Conservation (phyloP, 2,797 vertebrate genomes). For the Salarias fasciatus region DNA sequence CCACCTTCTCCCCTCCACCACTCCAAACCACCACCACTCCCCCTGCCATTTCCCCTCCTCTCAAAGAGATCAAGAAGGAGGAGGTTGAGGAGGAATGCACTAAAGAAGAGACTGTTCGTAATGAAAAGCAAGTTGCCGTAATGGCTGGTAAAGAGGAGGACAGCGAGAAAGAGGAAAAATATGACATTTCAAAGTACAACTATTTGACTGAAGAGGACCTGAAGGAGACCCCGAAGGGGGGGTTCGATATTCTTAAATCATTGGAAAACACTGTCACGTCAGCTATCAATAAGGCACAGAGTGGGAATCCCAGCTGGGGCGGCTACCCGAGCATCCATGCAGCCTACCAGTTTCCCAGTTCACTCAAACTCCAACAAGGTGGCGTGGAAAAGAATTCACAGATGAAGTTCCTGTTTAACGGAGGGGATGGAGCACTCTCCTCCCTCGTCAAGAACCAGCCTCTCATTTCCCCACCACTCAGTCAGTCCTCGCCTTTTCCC, state of each 20-base stretch:
- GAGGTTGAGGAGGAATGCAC: slow-evolving; percentile 85
- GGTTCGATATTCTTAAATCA: slow-evolving; percentile 97
- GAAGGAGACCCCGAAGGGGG: slow-evolving; percentile 95
- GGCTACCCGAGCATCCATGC: slow-evolving; percentile 99
- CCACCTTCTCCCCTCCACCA: slow-evolving; percentile 89
- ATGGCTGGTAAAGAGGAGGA: slow-evolving; percentile 68
- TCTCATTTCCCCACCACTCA: slow-evolving; percentile 87
- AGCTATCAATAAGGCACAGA: slow-evolving; percentile 98
- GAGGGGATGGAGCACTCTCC: slow-evolving; percentile 77
- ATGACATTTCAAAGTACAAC: slow-evolving; percentile 91
- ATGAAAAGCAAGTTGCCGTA: slow-evolving; percentile 78
- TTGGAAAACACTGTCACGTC: slow-evolving; percentile 97
- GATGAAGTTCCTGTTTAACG: slow-evolving; percentile 88
- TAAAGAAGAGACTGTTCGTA: slow-evolving; percentile 78
- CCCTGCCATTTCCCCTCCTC: slow-evolving; percentile 82
- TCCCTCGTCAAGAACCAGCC: slow-evolving; percentile 88
- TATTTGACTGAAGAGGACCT: slow-evolving; percentile 97
- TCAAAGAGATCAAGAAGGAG: slow-evolving; percentile 91
- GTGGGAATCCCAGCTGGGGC: slow-evolving; percentile 96
- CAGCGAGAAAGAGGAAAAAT: slow-evolving; percentile 88
- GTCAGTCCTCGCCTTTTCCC: slow-evolving; percentile 91
- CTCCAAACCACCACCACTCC: slow-evolving; percentile 61
- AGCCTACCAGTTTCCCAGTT: slow-evolving; percentile 95
- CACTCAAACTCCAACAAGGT: slow-evolving; percentile 90
- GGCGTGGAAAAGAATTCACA: slow-evolving; percentile 86